Evolutionary conservation across 2,113 vertebrate species (phyloP).

Genomic region (Piliocolobus tephrosceles): DNA sequence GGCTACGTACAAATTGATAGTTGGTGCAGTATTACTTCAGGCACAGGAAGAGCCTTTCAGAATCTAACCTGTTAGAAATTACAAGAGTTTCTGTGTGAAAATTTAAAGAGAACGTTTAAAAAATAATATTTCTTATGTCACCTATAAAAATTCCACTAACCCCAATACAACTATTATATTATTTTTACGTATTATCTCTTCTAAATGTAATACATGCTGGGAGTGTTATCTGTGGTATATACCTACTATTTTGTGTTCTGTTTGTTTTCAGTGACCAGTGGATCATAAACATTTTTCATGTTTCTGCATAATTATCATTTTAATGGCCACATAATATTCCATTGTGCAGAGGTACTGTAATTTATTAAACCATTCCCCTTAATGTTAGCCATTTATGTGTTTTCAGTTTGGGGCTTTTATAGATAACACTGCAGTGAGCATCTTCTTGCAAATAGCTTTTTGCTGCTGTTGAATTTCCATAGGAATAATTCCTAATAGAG

Average conservation of each 20-base stretch:
- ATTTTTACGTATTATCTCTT: constrained; percentile 30
- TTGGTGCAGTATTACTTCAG: not conserved
- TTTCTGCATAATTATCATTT: constrained; percentile 76
- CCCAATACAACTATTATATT: not conserved
- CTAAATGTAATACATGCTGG: not conserved
- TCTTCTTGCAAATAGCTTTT: constrained; percentile 65
- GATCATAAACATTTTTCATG: constrained; percentile 75
- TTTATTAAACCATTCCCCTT: constrained; percentile 77
- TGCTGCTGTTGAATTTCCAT: constrained; percentile 61
- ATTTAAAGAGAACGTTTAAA: constrained; percentile 52
- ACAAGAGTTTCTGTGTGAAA: not conserved
- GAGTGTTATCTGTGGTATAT: not conserved
- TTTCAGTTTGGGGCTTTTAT: constrained; percentile 69
- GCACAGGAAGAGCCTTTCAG: not conserved
- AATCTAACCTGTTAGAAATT: not conserved
- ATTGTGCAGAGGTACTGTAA: constrained; percentile 72
- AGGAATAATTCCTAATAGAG: constrained; percentile 68
- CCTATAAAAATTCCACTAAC: constrained; percentile 9
- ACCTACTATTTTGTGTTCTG: constrained; percentile 59
- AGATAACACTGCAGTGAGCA: constrained; percentile 63
- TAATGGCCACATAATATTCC: constrained; percentile 79
- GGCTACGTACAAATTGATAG: not conserved
- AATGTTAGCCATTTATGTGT: constrained; percentile 73
- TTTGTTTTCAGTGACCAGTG: constrained; percentile 67
- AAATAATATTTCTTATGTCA: constrained; percentile 33